Conservation (phyloP, 64 coral and sea anemone genomes). For the Pachyseris speciosa region DNA sequence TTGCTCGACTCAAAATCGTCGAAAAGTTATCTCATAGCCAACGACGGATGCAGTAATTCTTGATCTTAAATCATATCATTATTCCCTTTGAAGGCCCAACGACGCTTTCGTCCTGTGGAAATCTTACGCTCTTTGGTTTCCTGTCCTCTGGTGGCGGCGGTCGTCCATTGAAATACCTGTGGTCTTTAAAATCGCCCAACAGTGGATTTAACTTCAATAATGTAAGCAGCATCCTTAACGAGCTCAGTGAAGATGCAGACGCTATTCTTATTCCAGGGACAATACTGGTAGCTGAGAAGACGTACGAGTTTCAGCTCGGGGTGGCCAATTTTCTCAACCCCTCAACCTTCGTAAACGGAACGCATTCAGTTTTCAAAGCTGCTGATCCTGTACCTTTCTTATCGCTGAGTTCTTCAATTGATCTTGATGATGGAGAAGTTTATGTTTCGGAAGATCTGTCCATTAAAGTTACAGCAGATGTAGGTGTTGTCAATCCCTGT, state of each 20-base stretch:
- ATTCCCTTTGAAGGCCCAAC: conserved; percentile 43
- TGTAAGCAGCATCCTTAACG: background rate
- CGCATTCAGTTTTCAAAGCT: conserved; percentile 44
- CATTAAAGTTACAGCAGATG: conserved; percentile 43
- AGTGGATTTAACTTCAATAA: background rate
- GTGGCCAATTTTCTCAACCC: conserved; percentile 58
- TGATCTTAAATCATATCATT: background rate
- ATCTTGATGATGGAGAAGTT: conserved; percentile 19
- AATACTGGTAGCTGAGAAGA: background rate
- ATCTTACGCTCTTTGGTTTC: conserved; percentile 66
- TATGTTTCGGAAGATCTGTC: conserved; percentile 44
- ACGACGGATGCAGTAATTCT: no score
- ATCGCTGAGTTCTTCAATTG: conserved; percentile 19
- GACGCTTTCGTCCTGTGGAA: conserved; percentile 57
- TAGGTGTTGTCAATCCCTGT: background rate
- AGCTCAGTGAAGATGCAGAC: background rate
- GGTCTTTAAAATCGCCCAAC: conserved; percentile 28
- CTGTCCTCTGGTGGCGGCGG: conserved; percentile 79
- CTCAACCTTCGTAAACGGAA: background rate
- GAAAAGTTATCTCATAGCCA: no score
- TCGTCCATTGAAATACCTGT: conserved; percentile 47
- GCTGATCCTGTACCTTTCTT: conserved; percentile 26
- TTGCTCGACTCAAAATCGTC: no score
- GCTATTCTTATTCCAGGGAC: conserved; percentile 37
- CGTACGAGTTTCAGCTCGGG: conserved; percentile 56